phyloP scores from a whole-genome alignment of 1,140 invertebrate species.

The Diorhabda sublineata region DNA sequence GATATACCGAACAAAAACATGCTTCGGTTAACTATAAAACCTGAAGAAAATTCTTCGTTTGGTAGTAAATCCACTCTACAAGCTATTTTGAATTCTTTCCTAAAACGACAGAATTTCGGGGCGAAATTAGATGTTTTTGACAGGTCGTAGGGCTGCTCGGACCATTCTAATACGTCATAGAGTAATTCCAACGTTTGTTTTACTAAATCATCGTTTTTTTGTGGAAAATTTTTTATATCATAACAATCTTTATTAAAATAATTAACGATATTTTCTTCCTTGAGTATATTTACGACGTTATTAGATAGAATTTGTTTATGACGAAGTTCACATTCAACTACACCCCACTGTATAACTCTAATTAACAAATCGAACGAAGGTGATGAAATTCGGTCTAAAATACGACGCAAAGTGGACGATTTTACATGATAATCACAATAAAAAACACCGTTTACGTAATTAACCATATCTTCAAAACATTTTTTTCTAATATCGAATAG shows the following conservation, averaged over 20 bases:
- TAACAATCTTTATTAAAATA: conserved; percentile 27
- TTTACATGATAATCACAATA: conserved; percentile 49
- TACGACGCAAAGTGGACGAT: conserved; percentile 45
- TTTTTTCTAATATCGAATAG: conserved; percentile 47
- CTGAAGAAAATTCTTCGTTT: conserved; percentile 24
- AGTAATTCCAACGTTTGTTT: conserved; percentile 21
- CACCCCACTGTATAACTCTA: conserved; percentile 51
- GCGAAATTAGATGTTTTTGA: conserved; percentile 10
- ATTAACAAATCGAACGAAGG: conserved; percentile 50
- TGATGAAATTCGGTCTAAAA: conserved; percentile 47
- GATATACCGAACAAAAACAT: conserved; percentile 30
- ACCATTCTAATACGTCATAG: conserved; percentile 16
- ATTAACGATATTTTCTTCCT: conserved; percentile 39
- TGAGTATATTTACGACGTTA: conserved; percentile 47
- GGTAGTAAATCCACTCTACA: conserved; percentile 27
- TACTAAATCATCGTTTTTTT: conserved; percentile 21
- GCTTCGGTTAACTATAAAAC: conserved; percentile 23
- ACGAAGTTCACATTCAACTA: conserved; percentile 48
- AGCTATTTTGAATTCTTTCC: conserved; percentile 33
- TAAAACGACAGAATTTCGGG: conserved; percentile 25
- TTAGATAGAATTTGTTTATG: conserved; percentile 41
- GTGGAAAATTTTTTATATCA: conserved; percentile 16
- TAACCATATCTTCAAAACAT: conserved; percentile 50
- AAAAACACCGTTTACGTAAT: conserved; percentile 50
- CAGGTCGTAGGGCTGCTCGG: conserved; percentile 4